Base-by-base conservation (phyloP, 2,888 invertebrate genomes). In the Drosophila borborema region DNA sequence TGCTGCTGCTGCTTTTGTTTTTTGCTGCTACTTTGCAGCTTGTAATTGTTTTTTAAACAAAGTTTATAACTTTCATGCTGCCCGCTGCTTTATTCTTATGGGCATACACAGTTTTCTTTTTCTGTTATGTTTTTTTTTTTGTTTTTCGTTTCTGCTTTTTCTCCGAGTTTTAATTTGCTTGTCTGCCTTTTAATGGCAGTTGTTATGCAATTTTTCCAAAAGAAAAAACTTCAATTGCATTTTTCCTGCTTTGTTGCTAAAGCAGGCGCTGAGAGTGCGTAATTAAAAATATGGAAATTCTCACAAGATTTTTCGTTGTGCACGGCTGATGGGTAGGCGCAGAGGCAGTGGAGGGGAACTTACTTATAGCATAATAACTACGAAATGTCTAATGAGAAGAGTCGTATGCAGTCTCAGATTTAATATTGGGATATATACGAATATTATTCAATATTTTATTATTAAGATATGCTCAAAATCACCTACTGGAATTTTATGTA, bases 11-110 rank as follows among this genome's bases (percentile, higher is more conserved):
- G 36, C 14, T 20, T 20, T 38, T 71, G 55, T 61, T 70, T 70
- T 54, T 60, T 72, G 71, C 64, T 72, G 65, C 69, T 68, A 68
- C 66, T 67, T 70, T 67, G 68, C 70, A 73, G 67, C 86, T 87
- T 85, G 85, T 85, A 85, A 85, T 85, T 85, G 85, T 85, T 85
- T 90, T 89, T 90, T 82, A 88, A 85, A 79, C 88, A 85, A 85
- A 85, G 88, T 85, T 89, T 77, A 85, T 87, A 89, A 89, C 90
- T 85, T 85, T 85, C 70, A 66, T 69, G 65, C 65, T 67, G 71
- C 34, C 56, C 77, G 66, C 61, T 75, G 56, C 59, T 49, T 65
- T 72, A 64, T 69, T 81, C 61, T 69, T 81, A 43, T 34, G 77
- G 67, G 62, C 54, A 63, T 73, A 63, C 45, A 23, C 9, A 10